Base-by-base conservation (phyloP, 1,140 invertebrate genomes). In the Brachionus asplanchnoidis region DNA sequence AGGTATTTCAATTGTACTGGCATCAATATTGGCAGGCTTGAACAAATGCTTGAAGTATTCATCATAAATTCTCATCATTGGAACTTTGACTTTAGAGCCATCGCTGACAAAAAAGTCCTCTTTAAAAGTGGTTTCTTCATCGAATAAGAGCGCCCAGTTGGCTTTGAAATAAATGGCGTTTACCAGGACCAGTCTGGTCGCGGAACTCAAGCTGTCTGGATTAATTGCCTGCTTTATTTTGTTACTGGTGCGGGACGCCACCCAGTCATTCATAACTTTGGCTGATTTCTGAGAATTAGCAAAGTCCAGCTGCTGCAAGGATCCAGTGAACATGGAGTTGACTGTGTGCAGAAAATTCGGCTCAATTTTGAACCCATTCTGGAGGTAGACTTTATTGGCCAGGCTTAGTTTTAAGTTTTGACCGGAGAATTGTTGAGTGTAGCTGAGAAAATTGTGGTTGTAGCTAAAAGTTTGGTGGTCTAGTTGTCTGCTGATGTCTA, bases 91-190 rank as follows among this genome's bases (percentile, higher is more conserved):
- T 7, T 36, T 77, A 3, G 85, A 66, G 4, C 50, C 23, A 53
- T 78, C 60, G 4, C 42, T 1, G 14, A 86, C 12, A 84, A 84
- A 75, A 82, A 91, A 91, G 12, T 82, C 82, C 11, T 86, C 79
- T 44, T 83, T 66, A 84, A 88, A 91, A 0, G 93, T 95, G 11
- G 87, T 86, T 1, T 88, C 87, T 0, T 87, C 86, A 8, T 92
- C 88, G 86, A 95, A 95, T 60, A 92, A 91, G 14, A 91, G 90
- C 44, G 93, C 91, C 94, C 94, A 95, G 68, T 92, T 91, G 8
- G 92, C 94, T 86, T 93, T 94, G 83, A 95, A 95, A 85, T 95
- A 95, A 6, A 95, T 88, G 0, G 93, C 93, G 86, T 93, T 94
- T 9, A 93, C 93, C 12, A 95, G 87, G n/a, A 94, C 91, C 11